These are phyloP conservation scores for Lycocorax pyrrhopterus DNA, from an alignment of 2,113 vertebrate genomes.

Conservation along the genomic window DNA sequence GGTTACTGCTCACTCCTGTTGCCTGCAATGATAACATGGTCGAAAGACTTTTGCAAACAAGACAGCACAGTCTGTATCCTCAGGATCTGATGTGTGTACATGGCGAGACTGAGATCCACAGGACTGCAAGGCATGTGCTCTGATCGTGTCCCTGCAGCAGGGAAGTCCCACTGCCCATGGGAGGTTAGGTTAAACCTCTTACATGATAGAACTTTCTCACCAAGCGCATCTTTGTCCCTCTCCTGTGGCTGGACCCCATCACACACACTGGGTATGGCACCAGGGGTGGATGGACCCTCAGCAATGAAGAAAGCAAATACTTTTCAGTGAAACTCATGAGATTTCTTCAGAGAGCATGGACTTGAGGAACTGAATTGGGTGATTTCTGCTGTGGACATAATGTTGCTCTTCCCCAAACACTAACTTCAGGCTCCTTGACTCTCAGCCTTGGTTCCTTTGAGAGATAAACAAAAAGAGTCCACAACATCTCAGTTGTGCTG, in stretches of 20 bases:
- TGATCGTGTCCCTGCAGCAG: neutral
- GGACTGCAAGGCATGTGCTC: neutral
- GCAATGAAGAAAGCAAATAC: neutral
- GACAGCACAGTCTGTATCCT: neutral
- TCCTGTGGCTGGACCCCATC: neutral
- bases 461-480: neutral
- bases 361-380: neutral
- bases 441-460: neutral
- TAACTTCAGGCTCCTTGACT: neutral
- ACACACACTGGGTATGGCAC: neutral
- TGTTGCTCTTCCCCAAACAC: neutral
- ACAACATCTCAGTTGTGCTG: neutral
- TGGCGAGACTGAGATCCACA: neutral
- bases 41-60: neutral
- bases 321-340: neutral
- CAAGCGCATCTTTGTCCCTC: neutral
- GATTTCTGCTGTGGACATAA: neutral
- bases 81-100: neutral
- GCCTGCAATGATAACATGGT: neutral
- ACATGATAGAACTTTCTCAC: neutral
- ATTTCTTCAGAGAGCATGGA: neutral
- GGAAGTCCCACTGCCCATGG: neutral
- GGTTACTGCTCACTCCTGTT: neutral
- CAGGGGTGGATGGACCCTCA: neutral
- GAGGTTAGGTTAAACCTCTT: neutral